Evolutionary conservation across 2,888 invertebrate species (phyloP).

Genomic region (Seira ritae): DNA sequence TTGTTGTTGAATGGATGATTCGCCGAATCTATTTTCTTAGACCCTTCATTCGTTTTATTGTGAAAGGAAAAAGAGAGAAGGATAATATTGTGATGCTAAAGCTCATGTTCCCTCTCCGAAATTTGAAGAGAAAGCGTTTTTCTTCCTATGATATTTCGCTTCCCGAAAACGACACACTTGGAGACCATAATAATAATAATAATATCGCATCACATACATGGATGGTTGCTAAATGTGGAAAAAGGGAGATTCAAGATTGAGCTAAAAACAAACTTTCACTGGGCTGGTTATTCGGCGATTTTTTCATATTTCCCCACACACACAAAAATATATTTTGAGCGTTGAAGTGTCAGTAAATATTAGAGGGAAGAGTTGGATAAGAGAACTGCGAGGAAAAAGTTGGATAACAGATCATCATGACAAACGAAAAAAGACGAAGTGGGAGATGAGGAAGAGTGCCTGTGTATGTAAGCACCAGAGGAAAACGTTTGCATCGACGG

Average conservation of each 20-base stretch:
- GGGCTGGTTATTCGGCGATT: not conserved
- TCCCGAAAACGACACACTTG: conserved; percentile 1
- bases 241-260: not conserved
- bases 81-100: not conserved
- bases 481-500: conserved; percentile 22
- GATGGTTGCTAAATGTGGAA: conserved; percentile 17
- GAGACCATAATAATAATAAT: conserved; percentile 9
- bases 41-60: conserved; percentile 2
- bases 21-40: conserved; percentile 16
- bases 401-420: conserved; percentile 4
- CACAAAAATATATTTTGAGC: not conserved
- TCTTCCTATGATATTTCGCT: conserved; percentile 15
- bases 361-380: not conserved
- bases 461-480: not conserved
- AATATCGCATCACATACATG: conserved; percentile 30
- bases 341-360: not conserved
- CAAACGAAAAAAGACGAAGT: not conserved
- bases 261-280: conserved; percentile 1
- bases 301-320: not conserved
- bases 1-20: conserved; percentile 21
- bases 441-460: not conserved
- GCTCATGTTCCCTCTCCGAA: not conserved
- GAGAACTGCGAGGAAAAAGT: not conserved
- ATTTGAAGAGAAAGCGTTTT: conserved; percentile 12
- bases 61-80: not conserved